Evolutionary conservation across 2,797 vertebrate genomes (phyloP), one percentile per base, ranked within the genome.

Genomic region (Ispidina lecontei): DNA sequence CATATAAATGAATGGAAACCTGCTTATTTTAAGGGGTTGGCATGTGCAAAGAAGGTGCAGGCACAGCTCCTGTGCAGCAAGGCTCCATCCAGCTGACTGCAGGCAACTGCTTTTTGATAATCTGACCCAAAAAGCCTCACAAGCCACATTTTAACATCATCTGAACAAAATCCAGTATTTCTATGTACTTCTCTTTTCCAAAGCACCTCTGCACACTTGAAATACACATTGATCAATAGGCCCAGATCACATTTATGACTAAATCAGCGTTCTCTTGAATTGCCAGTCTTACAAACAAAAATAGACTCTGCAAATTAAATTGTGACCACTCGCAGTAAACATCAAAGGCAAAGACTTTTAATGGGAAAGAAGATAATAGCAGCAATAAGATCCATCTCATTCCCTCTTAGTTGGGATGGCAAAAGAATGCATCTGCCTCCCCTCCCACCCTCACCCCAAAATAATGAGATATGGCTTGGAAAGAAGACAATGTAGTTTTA

Each of bases 241-340:
- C 64, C 63, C 47, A 28, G 55, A 75, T 41, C 71, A 68, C 41
- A 47, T 70, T 89, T 77, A 87, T 64, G 47, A 85, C 51, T 33
- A 72, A 79, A 80, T 51, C 29, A 62, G 70, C 41, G 3, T 55
- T 90, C 51, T 87, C 67, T 49, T 70, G 68, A 90, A 73, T 25
- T 47, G 37, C 31, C 68, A 82, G 58, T 35, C 35, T 71, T 65
- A 80, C 1, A 10, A 87, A 78, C 47, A 91, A 91, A 94, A 91
- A 85, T 7, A 90, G 54, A 74, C 84, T 51, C 80, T 78, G 26
- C 56, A 89, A 91, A 91, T 95, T 89, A 86, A 91, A 85, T 83
- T 78, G 90, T 63, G 86, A 74, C 81, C 78, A 41, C 71, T 91
- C 44, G 46, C 65, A 88, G 58, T 26, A 68, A 7, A 62, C 74